Base-by-base conservation (phyloP, 1,140 invertebrate genomes). In the Heliconius hewitsoni region DNA sequence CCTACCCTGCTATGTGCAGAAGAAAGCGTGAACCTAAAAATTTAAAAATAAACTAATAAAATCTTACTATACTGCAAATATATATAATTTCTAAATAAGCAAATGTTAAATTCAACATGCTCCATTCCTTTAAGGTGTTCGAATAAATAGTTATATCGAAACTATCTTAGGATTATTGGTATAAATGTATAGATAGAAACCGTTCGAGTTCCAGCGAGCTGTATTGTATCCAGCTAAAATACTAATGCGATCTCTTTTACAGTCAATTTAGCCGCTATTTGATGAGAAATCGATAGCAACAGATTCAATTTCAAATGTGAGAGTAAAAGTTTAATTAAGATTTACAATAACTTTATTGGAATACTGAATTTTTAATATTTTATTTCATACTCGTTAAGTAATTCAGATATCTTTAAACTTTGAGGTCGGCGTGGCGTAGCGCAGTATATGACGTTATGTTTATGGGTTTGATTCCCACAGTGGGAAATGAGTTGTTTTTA, bases 241-340 rank as follows among this genome's bases (percentile, higher is more conserved):
- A 42, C 74, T 76, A 70, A 76, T 76, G 46, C 60, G 74, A 76
- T 70, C 74, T 42, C 74, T 37, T 76, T 76, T 76, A 76, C 74
- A 66, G 74, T 18, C 74, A 76, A 70, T 76, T 76, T 76, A 76
- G 37, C 46, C 66, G 74, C 30, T 76, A 76, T 76, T 76, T 34
- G 55, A 76, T 76, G 74, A 27, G 74, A 76, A 76, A 76, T 76
- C 74, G 46, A 76, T 76, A 76, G 39, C 1, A 70, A 71, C 57
- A n/a, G 60, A 60, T 70, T 76, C 74, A 5, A 23, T 66, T 46
- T 66, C 16, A 27, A 30, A 66, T 66, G 60, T 66, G 9, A 8
- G 9, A 66, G 60, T 66, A 27, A 66, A 66, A 66, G 9, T 16
- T 66, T 66, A 66, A 66, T 66, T 66, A 66, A 30, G 23, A 30